Base-by-base conservation (phyloP, 2,888 invertebrate genomes). In the Beris chalybata region DNA sequence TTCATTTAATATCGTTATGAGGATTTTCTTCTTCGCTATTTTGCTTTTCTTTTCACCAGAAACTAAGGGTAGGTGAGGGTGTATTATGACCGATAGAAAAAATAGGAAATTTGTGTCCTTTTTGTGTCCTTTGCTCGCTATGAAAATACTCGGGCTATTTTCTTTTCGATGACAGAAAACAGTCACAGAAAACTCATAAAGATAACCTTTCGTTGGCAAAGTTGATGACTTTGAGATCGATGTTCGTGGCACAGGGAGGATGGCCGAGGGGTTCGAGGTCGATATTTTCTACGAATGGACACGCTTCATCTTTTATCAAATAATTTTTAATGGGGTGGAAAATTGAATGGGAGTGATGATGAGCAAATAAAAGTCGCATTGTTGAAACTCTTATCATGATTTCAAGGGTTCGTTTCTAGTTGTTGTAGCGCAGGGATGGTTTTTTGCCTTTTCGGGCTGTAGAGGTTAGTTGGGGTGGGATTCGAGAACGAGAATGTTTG, bases 281-380 rank as follows among this genome's bases (percentile, higher is more conserved):
- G 54, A 54, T 29, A 56, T 65, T 65, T 66, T 54, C 29, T 38
- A 55, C 38, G 38, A 56, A 66, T 65, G 67, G 67, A 67, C 67
- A 63, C 64, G 58, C 67, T 67, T 48, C 67, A 63, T 66, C 64
- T 64, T 67, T 69, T 59, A 67, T 69, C 59, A 69, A 66, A 69
- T 69, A 64, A 69, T 67, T 69, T 69, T 67, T 67, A 74, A 74
- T 74, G 72, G 73, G 72, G 73, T 73, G 72, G 73, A 73, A 74
- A 74, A 74, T 74, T 73, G 73, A 73, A 74, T 72, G 73, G 71
- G 71, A 72, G 72, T 69, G 72, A 73, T 73, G 73, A 73, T 74
- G 73, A 73, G 72, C 72, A 72, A 73, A 72, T 73, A 73, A 73
- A 72, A 70, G 67, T 67, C 22, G 64, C 56, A 64, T 69, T 67